These are phyloP conservation scores for Leptothorax acervorum DNA, from an alignment of 2,888 invertebrate species.

Conservation along the genomic window DNA sequence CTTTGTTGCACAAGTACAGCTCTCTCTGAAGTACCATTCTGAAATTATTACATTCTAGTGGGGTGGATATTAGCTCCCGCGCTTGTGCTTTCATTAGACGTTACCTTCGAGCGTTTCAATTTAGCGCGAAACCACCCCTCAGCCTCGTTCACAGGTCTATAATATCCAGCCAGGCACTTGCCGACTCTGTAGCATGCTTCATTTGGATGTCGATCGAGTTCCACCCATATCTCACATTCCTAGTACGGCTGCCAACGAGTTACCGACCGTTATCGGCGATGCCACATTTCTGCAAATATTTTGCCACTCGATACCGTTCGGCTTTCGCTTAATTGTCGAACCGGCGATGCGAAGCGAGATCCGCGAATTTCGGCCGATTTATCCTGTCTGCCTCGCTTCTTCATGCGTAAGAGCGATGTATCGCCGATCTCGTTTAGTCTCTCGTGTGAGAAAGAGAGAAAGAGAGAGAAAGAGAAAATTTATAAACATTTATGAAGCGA, in stretches of 20 bases:
- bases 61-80: constrained; percentile 81
- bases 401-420: constrained; percentile 32
- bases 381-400: constrained; percentile 51
- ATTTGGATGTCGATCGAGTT: constrained; percentile 82
- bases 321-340: constrained; percentile 68
- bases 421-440: constrained; percentile 24
- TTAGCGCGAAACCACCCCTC: constrained; percentile 83
- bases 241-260: constrained; percentile 78
- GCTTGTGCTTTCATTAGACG: constrained; percentile 85
- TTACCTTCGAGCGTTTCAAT: constrained; percentile 85
- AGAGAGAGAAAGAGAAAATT: background rate
- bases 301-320: constrained; percentile 72
- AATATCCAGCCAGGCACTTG: constrained; percentile 82
- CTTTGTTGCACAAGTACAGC: constrained; percentile 77
- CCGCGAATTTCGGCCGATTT: constrained; percentile 43
- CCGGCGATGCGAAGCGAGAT: constrained; percentile 52
- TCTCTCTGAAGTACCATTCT: constrained; percentile 81
- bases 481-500: constrained; percentile 7
- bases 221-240: constrained; percentile 84
- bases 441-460: background rate
- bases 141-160: constrained; percentile 84
- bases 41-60: constrained; percentile 85
- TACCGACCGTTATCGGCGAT: constrained; percentile 72
- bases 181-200: constrained; percentile 81
- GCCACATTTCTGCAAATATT: constrained; percentile 77